Evolutionary conservation across 2,797 vertebrate genomes (phyloP).

Genomic region (Gymnodraco acuticeps): DNA sequence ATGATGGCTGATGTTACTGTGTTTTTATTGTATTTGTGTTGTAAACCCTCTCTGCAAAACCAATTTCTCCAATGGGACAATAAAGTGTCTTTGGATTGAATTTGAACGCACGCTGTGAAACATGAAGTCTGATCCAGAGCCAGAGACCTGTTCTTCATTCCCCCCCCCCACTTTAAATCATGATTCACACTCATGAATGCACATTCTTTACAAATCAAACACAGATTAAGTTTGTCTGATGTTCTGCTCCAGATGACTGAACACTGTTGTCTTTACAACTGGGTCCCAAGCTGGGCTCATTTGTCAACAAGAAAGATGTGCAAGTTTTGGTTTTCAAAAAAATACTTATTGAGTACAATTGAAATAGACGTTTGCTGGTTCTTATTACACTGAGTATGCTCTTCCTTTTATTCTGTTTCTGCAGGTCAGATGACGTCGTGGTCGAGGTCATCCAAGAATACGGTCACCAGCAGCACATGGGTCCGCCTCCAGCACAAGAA

Average conservation of each 20-base stretch:
- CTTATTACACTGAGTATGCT: not conserved
- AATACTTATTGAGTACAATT: not conserved
- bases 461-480: slow-evolving; percentile 91
- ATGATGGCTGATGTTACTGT: slow-evolving; percentile 15
- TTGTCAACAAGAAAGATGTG: not conserved
- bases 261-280: slow-evolving; percentile 10
- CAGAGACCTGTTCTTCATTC: slow-evolving; percentile 49
- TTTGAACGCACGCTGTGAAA: not conserved
- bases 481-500: slow-evolving; percentile 93
- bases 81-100: slow-evolving; percentile 42
- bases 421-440: slow-evolving; percentile 92
- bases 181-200: slow-evolving; percentile 30
- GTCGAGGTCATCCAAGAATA: slow-evolving; percentile 92
- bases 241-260: slow-evolving; percentile 6
- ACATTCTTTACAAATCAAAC: slow-evolving; percentile 40
- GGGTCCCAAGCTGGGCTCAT: not conserved
- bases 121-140: slow-evolving; percentile 30
- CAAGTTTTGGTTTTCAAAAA: not conserved
- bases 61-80: slow-evolving; percentile 19
- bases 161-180: slow-evolving; percentile 23
- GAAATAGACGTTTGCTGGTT: not conserved
- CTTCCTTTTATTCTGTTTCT: slow-evolving; percentile 19
- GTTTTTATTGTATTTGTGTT: slow-evolving; percentile 34
- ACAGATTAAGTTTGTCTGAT: slow-evolving; percentile 20
- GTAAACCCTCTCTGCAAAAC: slow-evolving; percentile 33